Percentiles rank a stretch among this genome's conserved stretches.
These are phyloP conservation scores for Phylloscopus whistleri DNA, from an alignment of 2,113 vertebrate genomes.

Conservation along the genomic window DNA sequence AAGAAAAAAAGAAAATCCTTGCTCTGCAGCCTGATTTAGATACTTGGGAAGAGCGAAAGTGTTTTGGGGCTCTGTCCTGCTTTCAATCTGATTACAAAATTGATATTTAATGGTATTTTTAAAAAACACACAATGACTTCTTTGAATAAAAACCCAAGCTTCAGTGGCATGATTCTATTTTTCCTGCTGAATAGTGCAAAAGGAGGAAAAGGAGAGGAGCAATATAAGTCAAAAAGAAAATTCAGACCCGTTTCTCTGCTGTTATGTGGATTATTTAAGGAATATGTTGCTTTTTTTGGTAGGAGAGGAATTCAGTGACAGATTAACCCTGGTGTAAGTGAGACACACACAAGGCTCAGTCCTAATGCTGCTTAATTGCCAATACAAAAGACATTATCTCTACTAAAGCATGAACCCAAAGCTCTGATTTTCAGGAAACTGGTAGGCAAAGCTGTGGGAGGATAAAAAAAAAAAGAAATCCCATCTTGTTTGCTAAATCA, in stretches of 20 bases:
- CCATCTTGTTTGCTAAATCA: slow-evolving; percentile 29
- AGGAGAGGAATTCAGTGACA: not conserved
- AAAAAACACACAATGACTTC: not conserved
- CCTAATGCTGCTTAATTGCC: not conserved
- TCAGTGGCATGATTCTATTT: not conserved
- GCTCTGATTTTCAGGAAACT: slow-evolving; percentile 16
- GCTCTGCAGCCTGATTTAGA: not conserved
- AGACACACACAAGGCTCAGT: not conserved
- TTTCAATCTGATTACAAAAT: not conserved
- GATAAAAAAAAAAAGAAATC: not conserved
- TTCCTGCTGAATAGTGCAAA: not conserved
- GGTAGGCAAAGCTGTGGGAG: slow-evolving; percentile 30
- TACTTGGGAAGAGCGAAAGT: not conserved
- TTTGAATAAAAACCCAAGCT: not conserved
- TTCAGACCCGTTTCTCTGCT: not conserved
- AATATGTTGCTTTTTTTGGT: not conserved
- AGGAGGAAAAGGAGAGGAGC: not conserved
- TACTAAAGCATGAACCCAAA: not conserved
- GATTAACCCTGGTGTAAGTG: not conserved
- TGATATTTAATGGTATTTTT: not conserved
- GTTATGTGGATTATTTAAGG: not conserved
- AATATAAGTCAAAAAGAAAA: not conserved
- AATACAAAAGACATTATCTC: not conserved
- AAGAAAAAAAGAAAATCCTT: not conserved
- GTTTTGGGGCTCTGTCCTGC: not conserved